Evolutionary conservation across 2,797 vertebrate genomes (phyloP), one percentile per base, ranked within the genome.

Genomic region (Micromesistius poutassou): DNA sequence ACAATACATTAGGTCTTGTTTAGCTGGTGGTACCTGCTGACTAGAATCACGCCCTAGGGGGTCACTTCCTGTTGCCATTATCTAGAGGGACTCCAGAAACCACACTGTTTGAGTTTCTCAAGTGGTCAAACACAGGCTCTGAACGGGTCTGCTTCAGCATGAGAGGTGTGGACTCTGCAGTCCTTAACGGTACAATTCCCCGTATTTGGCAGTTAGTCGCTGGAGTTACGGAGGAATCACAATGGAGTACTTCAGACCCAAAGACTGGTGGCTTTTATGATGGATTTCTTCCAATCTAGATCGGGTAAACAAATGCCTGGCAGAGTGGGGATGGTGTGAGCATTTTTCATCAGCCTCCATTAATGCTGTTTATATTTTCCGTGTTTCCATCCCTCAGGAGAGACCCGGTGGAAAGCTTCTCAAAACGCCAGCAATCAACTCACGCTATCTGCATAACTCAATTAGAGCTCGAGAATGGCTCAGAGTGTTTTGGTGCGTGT

Each of bases 241-340:
- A 62, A 73, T 66, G 13, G 36, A 87, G 84, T 87, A 83, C 81
- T 88, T 14, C 72, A n/a, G n/a, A 28, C n/a, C 81, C 79, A 87
- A 89, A 75, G 74, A 83, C 84, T 86, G 70, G 16, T 76, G 82
- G 81, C 89, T 88, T 88, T 85, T 82, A 83, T 90, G 89, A 92
- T 85, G 80, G 83, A 91, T 89, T 84, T 81, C 82, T 81, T 88
- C 81, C 77, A 73, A 84, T 91, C 89, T 82, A 85, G 88, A 89
- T 85, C 82, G 87, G 84, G 81, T 91, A 91, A 92, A 92, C 89
- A 91, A 90, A 87, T 79, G 83, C 71, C 87, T 91, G 87, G 84
- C 82, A 83, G 88, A 86, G 81, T 79, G 70, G 70, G 10, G 70
- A 71, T 30, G 71, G 74, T 76, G 78, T 81, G 78, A 87, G 84